Percentiles rank a stretch among this genome's conserved stretches.
Evolutionary conservation across 2,113 vertebrate genomes (phyloP).

Genomic region (Glaucidium brasilianum): DNA sequence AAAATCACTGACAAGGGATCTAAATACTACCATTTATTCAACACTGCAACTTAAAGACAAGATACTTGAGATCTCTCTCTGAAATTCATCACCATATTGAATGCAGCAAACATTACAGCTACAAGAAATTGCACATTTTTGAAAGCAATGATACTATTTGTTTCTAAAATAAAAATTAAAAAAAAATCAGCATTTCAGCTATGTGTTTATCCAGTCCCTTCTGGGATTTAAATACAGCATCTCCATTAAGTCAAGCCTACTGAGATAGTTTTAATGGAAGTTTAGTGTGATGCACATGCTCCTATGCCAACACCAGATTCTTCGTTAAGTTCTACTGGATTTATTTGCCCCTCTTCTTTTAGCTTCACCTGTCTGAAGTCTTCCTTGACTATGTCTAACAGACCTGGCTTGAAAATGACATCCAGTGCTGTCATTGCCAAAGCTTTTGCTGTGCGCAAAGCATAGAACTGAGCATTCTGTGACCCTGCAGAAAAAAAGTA

Average conservation of each 20-base stretch:
- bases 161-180: background rate
- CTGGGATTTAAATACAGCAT: background rate
- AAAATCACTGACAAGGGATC: background rate
- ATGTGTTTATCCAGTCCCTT: background rate
- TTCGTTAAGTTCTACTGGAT: slow-evolving; percentile 25
- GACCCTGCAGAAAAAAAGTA: slow-evolving; percentile 69
- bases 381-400: slow-evolving; percentile 77
- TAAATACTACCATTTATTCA: background rate
- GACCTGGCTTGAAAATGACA: slow-evolving; percentile 79
- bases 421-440: slow-evolving; percentile 89
- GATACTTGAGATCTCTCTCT: background rate
- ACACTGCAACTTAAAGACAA: background rate
- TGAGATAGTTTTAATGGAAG: background rate
- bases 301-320: background rate
- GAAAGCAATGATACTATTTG: background rate
- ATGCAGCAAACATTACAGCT: slow-evolving; percentile 1
- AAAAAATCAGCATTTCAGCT: background rate
- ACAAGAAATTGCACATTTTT: background rate
- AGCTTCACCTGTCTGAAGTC: slow-evolving; percentile 78
- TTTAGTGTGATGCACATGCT: slow-evolving; percentile 27
- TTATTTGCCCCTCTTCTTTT: slow-evolving; percentile 69
- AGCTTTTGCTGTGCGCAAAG: slow-evolving; percentile 84
- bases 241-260: background rate
- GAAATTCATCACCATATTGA: background rate
- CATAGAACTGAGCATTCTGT: slow-evolving; percentile 83